Evolutionary conservation across 2,113 vertebrate species (phyloP), one percentile per base, ranked within the genome.

Genomic region (Tachuris rubrigastra): DNA sequence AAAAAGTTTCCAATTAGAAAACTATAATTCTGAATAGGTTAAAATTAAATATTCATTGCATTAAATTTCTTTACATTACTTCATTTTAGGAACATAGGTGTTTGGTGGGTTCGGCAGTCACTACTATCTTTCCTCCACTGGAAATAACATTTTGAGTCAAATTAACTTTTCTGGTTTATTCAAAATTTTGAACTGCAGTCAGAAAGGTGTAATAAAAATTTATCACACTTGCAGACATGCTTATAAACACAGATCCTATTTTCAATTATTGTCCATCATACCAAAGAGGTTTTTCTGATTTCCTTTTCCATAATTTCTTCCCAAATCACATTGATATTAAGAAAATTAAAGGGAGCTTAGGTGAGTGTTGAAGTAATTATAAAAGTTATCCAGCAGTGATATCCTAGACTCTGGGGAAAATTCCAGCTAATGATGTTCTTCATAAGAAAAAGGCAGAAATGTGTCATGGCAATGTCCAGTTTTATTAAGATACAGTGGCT

Each of bases 231-330:
- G 28, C 14, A 60, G 31, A 30, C 8, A 25, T 30, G 8, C 3
- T 72, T 75, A 53, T 25, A 58, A 73, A 66, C 16, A 8, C 10
- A 69, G 12, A 0, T 2, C 2, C 5, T 52, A 28, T 41, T 91
- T 69, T 44, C 44, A 44, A 66, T 28, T 2, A 46, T 13, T 50
- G 3, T 63, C 23, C 33, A n/a, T 19, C 23, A 44, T 17, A 46
- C 2, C 9, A 50, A 11, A 62, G 9, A 31, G 6, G 1, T 7
- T 53, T 63, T 65, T 65, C 8, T 10, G 0, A 9, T 67, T 58
- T 44, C 2, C 14, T 69, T 8, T 42, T 35, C 21, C 12, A 19
- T 16, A 33, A 2, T 8, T 85, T 78, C 35, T 87, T 63, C 30
- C 10, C 24, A 75, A 71, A 82, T 87, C 6, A 33, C 23, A 31